phyloP scores from a whole-genome alignment of 2,797 vertebrate species.

The Sebastes minor region DNA sequence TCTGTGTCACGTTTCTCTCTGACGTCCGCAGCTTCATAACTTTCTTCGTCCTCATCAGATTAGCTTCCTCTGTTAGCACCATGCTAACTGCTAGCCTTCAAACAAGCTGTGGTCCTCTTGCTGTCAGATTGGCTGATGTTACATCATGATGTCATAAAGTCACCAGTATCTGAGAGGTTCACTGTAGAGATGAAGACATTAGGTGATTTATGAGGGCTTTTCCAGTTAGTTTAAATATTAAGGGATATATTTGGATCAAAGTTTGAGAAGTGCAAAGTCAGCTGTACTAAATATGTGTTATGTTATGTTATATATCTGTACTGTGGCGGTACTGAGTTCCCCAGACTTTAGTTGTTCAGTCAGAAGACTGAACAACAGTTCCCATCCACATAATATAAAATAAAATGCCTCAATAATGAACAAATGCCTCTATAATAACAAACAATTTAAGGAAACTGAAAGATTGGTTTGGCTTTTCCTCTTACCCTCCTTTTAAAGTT shows the following conservation, averaged over 20 bases:
- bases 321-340: too few species aligned
- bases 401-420: too few species aligned
- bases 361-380: too few species aligned
- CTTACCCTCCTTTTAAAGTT: too few species aligned
- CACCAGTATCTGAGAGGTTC: not conserved
- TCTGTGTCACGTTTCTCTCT: fast-evolving
- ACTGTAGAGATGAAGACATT: not conserved
- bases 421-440: too few species aligned
- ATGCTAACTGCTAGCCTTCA: slow-evolving; percentile 39
- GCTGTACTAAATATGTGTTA: not conserved
- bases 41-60: not conserved
- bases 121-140: not conserved
- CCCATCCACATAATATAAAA: too few species aligned
- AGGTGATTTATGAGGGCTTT: fast-evolving
- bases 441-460: too few species aligned
- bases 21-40: not conserved
- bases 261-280: not conserved
- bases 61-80: slow-evolving; percentile 49
- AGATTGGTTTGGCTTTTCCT: too few species aligned
- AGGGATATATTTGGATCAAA: not conserved
- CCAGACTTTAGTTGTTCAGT: too few species aligned
- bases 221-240: not conserved
- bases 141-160: not conserved
- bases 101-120: not conserved
- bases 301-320: not conserved